These are phyloP conservation scores for Squalus acanthias DNA, from an alignment of 2,797 vertebrate species.

Conservation along the genomic window DNA sequence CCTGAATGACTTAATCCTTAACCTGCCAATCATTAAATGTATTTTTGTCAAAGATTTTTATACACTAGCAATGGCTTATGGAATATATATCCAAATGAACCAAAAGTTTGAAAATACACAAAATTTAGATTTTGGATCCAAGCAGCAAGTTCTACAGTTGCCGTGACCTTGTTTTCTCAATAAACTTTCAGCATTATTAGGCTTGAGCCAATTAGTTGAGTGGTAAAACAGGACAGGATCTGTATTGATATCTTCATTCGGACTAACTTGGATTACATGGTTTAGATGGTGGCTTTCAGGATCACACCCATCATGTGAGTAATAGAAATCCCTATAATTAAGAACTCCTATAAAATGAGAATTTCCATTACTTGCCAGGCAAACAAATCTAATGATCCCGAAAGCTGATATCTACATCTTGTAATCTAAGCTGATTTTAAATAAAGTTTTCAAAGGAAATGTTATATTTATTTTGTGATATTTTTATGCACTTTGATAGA, in stretches of 20 bases:
- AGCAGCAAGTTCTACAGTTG: background rate
- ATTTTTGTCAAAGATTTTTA: background rate
- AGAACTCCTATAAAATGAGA: background rate
- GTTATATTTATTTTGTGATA: background rate
- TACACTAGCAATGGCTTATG: background rate
- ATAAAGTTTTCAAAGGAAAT: background rate
- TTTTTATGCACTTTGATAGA: background rate
- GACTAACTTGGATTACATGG: background rate
- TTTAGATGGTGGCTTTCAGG: background rate
- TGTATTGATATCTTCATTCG: background rate
- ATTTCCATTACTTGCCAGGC: background rate
- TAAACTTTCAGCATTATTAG: background rate
- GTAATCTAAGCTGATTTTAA: background rate
- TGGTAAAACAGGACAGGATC: background rate
- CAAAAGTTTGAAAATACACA: background rate
- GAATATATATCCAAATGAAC: background rate
- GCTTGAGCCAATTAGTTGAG: background rate
- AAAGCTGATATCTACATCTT: background rate
- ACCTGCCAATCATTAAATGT: background rate
- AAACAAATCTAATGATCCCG: background rate
- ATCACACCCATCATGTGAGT: background rate
- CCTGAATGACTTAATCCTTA: background rate
- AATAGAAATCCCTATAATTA: slow-evolving; percentile 11
- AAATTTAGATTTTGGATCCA: background rate
- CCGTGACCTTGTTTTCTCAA: background rate